phyloP scores from a whole-genome alignment of 2,113 vertebrate species.

The Ciconia boyciana region DNA sequence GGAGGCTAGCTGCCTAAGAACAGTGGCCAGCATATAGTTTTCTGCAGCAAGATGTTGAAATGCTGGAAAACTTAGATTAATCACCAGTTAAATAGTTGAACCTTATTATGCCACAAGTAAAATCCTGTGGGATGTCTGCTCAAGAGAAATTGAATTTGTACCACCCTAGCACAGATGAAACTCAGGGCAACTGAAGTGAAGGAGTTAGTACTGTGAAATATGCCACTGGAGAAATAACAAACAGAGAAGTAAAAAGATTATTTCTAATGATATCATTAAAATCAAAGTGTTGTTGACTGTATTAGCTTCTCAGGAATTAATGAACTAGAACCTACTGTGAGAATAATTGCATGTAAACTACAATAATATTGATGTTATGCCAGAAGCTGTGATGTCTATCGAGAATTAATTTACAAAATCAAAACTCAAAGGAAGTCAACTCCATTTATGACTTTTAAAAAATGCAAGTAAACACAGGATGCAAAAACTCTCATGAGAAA shows the following conservation, averaged over 20 bases:
- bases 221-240: not conserved
- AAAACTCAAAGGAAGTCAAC: not conserved
- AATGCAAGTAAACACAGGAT: not conserved
- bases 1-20: not conserved
- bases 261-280: constrained; percentile 25
- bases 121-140: not conserved
- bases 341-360: constrained; percentile 23
- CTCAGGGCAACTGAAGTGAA: not conserved
- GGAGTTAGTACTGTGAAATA: not conserved
- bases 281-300: not conserved
- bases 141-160: not conserved
- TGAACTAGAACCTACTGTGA: constrained; percentile 17
- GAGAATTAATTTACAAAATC: constrained; percentile 12
- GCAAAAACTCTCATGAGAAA: not conserved
- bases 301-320: constrained; percentile 15
- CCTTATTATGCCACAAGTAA: not conserved
- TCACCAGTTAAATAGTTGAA: not conserved
- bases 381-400: not conserved
- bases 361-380: not conserved
- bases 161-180: not conserved
- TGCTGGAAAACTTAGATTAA: not conserved
- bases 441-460: not conserved
- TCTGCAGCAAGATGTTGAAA: not conserved
- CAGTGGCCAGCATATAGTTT: accelerated
- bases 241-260: not conserved